These are phyloP conservation scores for Oreohelix idahoensis DNA, from an alignment of 1,140 invertebrate species.

Conservation along the genomic window DNA sequence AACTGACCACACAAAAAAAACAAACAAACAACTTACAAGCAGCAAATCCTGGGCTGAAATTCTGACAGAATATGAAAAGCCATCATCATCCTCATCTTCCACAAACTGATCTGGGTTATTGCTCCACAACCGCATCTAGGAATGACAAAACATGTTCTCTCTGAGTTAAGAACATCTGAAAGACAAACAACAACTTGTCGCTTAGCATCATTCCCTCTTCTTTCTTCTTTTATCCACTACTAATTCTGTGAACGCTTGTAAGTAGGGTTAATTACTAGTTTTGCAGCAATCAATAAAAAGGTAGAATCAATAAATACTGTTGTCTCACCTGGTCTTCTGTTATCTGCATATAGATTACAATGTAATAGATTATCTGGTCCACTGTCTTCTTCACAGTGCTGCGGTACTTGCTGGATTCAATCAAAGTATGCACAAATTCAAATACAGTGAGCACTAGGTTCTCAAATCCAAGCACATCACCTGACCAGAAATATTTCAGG, in stretches of 20 bases:
- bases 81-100: constrained; percentile 84
- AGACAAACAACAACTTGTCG: too few relatives aligned
- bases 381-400: constrained; percentile 80
- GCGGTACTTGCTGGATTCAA: constrained; percentile 79
- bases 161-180: too few relatives aligned
- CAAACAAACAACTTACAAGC: constrained; percentile 72
- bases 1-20: too few relatives aligned
- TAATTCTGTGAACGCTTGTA: too few relatives aligned
- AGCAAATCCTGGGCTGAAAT: constrained; percentile 84
- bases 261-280: too few relatives aligned
- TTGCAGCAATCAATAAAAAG: too few relatives aligned
- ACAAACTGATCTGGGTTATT: constrained; percentile 83
- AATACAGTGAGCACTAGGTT: constrained; percentile 84
- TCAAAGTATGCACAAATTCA: constrained; percentile 82
- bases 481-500: constrained; percentile 71
- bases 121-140: constrained; percentile 79
- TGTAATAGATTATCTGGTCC: constrained; percentile 83
- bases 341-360: constrained; percentile 85
- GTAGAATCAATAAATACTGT: too few relatives aligned
- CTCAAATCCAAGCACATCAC: constrained; percentile 82
- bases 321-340: constrained; percentile 81
- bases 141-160: too few relatives aligned
- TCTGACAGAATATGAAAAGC: constrained; percentile 82
- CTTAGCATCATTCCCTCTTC: too few relatives aligned
- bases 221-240: too few relatives aligned